Evolutionary conservation across 2,113 vertebrate genomes (phyloP).

Genomic region (Hiodon alosoides): DNA sequence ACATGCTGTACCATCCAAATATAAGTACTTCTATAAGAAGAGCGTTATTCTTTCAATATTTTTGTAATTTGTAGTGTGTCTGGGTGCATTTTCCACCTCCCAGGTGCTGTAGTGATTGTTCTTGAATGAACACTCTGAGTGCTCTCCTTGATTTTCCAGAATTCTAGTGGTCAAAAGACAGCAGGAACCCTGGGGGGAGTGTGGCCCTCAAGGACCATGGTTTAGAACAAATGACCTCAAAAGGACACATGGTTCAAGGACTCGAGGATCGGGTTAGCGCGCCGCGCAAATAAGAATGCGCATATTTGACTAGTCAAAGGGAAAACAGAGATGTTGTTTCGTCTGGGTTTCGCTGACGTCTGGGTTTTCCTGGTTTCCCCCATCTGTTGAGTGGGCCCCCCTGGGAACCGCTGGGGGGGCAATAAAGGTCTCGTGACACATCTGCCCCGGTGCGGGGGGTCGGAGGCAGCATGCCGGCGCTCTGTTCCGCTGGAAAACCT

Average conservation of each 20-base stretch:
- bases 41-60: too few relatives aligned
- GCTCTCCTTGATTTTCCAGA: background rate
- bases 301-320: conserved; percentile 49
- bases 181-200: background rate
- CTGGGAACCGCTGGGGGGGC: conserved; percentile 43
- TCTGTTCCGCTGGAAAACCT: background rate
- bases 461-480: background rate
- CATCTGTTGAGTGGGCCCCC: conserved; percentile 64
- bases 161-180: background rate
- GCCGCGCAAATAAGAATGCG: background rate
- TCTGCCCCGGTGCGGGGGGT: conserved; percentile 47
- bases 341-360: conserved; percentile 58
- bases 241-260: background rate
- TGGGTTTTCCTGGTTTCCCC: conserved; percentile 46
- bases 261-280: background rate
- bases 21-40: background rate
- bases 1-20: too few relatives aligned
- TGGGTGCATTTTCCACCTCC: background rate
- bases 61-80: background rate
- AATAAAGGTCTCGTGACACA: conserved; percentile 55
- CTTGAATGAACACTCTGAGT: background rate
- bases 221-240: background rate
- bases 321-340: conserved; percentile 31
- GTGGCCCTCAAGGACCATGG: background rate
- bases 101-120: background rate